Base-by-base conservation (phyloP, 2,888 invertebrate species). In the Thecophora atra region DNA sequence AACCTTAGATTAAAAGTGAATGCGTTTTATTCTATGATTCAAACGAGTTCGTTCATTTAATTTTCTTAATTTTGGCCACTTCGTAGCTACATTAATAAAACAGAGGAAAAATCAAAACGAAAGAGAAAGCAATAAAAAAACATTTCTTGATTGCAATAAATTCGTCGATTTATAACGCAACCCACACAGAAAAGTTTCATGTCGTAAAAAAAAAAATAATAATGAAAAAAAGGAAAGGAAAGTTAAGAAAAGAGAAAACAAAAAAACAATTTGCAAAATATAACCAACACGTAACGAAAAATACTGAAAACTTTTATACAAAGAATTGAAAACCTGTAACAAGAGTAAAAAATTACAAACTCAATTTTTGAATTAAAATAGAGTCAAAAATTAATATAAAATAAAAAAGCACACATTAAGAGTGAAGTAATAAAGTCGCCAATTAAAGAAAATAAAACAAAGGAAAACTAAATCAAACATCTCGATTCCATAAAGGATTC, bases 121-220 rank as follows among this genome's bases (percentile, higher is more conserved):
- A 51, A 51, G 5, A 17, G 51, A 54, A 19, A 19, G 54, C 24
- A 56, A 26, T 21, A 26, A 8, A 19, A 13, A 17, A 56, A 56
- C 54, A 54, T 54, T 19, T 30, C 28, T 30, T 60, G 60, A 60
- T 60, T 60, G 37, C 60, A 60, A 60, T 13, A 5, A 19, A 15
- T 30, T 15, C 60, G 30, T 17, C 4, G 30, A 60, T 3, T 30
- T 2, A 17, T 17, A 6, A 47, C 15, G 26, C 44, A 64, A 24
- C 17, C 17, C 64, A 24, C 15, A 47, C 24, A 1, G 17, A 13
- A 47, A 44, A 44, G 42, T 21, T 44, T 19, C 11, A 37, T 8
- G 11, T 37, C 37, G 37, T 37, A 37, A 37, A 37, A 37, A 2
- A 6, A 37, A 37, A 37, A 8, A 37, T 37, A 37, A 37, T 37